Conservation (phyloP, 2,888 invertebrate genomes). For the Hydrotaea diabolus region DNA sequence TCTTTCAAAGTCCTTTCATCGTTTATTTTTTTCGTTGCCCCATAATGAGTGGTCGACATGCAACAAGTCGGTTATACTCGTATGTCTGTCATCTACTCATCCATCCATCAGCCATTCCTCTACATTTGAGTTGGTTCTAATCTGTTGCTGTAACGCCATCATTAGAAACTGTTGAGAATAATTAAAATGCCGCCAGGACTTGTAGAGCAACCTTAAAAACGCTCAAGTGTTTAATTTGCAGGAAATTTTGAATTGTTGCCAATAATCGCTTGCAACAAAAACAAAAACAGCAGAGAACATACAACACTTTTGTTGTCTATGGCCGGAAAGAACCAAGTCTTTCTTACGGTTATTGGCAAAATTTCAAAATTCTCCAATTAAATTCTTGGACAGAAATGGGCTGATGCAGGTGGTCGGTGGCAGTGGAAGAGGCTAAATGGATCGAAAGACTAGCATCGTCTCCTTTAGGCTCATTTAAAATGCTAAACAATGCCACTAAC, state of each 20-base stretch:
- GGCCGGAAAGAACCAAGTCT: background rate
- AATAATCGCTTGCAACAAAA: background rate
- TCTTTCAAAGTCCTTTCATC: background rate
- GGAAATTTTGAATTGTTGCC: background rate
- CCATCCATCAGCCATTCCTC: background rate
- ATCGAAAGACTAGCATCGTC: background rate
- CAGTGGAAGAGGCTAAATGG: too few relatives aligned
- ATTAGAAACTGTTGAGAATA: background rate
- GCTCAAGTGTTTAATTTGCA: background rate
- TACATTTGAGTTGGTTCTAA: background rate
- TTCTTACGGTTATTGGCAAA: slow-evolving; percentile 38
- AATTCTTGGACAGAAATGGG: background rate
- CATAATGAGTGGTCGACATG: background rate
- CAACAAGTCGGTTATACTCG: background rate
- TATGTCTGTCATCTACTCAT: too few relatives aligned
- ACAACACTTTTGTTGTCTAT: background rate
- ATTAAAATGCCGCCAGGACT: slow-evolving; percentile 5
- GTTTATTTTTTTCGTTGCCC: background rate
- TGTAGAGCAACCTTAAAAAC: too few relatives aligned
- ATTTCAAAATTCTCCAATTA: slow-evolving; percentile 36
- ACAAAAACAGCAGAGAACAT: background rate
- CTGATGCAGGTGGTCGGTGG: background rate
- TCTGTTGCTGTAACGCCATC: background rate
- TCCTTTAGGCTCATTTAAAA: slow-evolving; percentile 22
- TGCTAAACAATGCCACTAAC: slow-evolving; percentile 26